Evolutionary conservation across 35 echinoderm and acorn worm genomes (phyloP).

Genomic region (Heliocidaris tuberculata): DNA sequence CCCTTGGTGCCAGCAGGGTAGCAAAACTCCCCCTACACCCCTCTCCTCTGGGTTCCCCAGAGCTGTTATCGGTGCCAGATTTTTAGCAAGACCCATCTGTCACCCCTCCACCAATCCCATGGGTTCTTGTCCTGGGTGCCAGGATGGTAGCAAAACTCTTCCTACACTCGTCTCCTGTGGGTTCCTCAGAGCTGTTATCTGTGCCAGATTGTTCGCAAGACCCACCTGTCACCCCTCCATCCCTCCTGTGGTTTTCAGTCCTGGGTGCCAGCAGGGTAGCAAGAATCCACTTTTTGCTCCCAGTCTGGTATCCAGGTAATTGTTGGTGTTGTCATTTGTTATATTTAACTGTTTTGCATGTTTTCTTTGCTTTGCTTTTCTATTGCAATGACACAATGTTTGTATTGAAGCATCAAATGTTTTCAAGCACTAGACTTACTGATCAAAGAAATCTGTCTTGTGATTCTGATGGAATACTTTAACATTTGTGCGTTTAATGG

Average conservation of each 20-base stretch:
- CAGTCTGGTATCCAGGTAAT: slow-evolving; percentile 33
- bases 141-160: not conserved
- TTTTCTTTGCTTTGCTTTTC: not conserved
- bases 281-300: slow-evolving; percentile 5
- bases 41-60: too few relatives aligned
- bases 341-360: not conserved
- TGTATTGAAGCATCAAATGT: too few relatives aligned
- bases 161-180: not conserved
- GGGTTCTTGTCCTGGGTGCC: not conserved
- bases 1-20: not conserved
- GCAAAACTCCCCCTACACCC: not conserved
- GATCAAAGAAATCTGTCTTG: too few relatives aligned
- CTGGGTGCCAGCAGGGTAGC: slow-evolving; percentile 34
- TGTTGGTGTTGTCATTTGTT: not conserved
- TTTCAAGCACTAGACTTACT: too few relatives aligned
- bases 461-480: too few relatives aligned
- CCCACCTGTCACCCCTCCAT: not conserved
- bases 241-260: not conserved
- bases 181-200: not conserved
- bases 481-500: too few relatives aligned
- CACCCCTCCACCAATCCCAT: not conserved
- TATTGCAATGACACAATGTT: too few relatives aligned
- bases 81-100: not conserved
- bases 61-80: not conserved
- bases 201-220: not conserved